Percentiles rank a stretch among this genome's conserved stretches.
phyloP scores from a whole-genome alignment of 2,888 invertebrate genomes.

The Lepidonotus clava region DNA sequence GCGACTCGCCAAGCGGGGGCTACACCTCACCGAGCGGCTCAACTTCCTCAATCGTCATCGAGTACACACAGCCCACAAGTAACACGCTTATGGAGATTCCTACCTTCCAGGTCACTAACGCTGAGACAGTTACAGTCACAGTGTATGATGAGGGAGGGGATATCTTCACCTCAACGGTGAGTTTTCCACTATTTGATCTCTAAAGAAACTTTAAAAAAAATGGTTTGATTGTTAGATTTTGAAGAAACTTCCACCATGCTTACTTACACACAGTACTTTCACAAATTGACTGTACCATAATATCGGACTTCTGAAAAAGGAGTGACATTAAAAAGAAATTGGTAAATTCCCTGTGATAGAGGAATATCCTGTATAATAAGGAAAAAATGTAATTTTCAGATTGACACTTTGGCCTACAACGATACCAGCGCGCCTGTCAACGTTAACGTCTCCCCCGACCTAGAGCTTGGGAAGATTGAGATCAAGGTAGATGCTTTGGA shows the following conservation, averaged over 20 bases:
- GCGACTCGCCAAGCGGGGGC: not conserved
- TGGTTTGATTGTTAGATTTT: too few relatives aligned
- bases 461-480: constrained; percentile 37
- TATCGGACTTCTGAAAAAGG: too few relatives aligned
- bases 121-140: not conserved
- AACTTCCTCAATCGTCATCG: not conserved
- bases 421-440: not conserved
- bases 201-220: too few relatives aligned
- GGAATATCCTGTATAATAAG: too few relatives aligned
- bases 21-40: not conserved
- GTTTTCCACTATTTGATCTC: not conserved
- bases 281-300: too few relatives aligned
- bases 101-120: not conserved
- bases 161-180: constrained; percentile 3
- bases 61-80: not conserved
- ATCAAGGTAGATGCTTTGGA: not conserved
- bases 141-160: not conserved
- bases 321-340: too few relatives aligned
- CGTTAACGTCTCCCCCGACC: not conserved
- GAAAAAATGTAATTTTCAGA: too few relatives aligned
- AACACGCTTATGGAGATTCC: constrained; percentile 26
- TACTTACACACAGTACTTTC: too few relatives aligned
- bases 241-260: too few relatives aligned
- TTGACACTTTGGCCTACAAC: not conserved
- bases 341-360: too few relatives aligned